Base-by-base conservation (phyloP, 30 jellyfish, hydroid and myxozoan genomes). In the Phacellophora camtschatica region DNA sequence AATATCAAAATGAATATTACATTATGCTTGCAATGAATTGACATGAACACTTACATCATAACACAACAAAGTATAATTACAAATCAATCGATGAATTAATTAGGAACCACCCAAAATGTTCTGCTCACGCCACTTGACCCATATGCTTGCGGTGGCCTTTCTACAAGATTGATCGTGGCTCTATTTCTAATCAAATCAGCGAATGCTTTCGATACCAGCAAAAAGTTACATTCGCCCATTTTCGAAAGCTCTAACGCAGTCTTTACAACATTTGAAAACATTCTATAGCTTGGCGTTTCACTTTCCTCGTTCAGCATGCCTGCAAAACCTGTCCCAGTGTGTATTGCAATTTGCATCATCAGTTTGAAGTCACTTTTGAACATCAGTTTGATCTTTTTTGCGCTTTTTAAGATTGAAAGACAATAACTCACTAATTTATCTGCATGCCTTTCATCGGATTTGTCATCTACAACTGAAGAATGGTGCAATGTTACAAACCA, bases 381-480 rank as follows among this genome's bases (percentile, higher is more conserved):
- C 18, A 42, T 30, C 1, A 84, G 4, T 11, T 10, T 35, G 23
- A 84, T 23, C 16, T 48, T 61, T 34, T 72, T 71, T 32, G 65
- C 13, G 64, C 63, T 25, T 23, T 80, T 31, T 34, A 57, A 65
- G 20, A 71, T 50, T 6, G 70, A 12, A 19, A 84, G 82, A 41
- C 88, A 59, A 50, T 34, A 80, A 2, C 54, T 29, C n/a, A 80
- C 27, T 0, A 63, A 19, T 15, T 56, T 11, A 1, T 80, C 91
- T 19, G 81, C 73, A 10, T 29, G 34, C 32, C 36, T 39, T 18
- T 30, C 84, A 36, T 33, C 27, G 13, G 66, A 11, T 4, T 71
- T 32, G 61, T 33, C 84, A 27, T 29, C 84, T 63, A 80, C 50
- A 80, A 80, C 84, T n/a, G n/a, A n/a, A n/a, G n/a, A n/a, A n/a